Evolutionary conservation across 2,797 vertebrate species (phyloP).

Genomic region (Rhabdomys pumilio): DNA sequence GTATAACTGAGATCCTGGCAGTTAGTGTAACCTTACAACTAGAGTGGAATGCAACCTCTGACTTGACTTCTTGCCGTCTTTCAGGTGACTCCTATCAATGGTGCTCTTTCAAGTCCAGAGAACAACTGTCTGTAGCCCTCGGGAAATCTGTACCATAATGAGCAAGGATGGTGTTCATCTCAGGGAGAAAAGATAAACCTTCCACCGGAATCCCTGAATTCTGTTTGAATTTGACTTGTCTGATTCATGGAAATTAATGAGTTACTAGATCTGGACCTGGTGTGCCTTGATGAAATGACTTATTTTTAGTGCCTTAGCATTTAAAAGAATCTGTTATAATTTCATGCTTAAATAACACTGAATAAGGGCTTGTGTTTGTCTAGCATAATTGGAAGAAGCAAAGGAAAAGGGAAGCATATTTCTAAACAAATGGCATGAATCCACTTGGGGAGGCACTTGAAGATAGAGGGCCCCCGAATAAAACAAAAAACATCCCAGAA

Average conservation of each 20-base stretch:
- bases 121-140: background rate
- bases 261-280: constrained; percentile 87
- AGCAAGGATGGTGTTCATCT: constrained; percentile 37
- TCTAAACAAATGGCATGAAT: constrained; percentile 86
- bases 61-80: background rate
- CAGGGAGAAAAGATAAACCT: constrained; percentile 48
- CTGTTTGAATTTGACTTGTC: constrained; percentile 84
- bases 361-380: constrained; percentile 89
- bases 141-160: background rate
- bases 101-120: background rate
- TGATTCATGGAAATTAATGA: constrained; percentile 86
- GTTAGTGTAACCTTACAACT: background rate
- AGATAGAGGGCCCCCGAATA: constrained; percentile 64
- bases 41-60: background rate
- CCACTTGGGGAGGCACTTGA: constrained; percentile 76
- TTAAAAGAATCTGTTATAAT: constrained; percentile 91
- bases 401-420: constrained; percentile 81
- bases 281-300: constrained; percentile 88
- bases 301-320: constrained; percentile 91
- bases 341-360: constrained; percentile 92
- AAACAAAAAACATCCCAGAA: constrained; percentile 45
- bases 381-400: constrained; percentile 89
- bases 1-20: background rate
- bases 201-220: background rate
- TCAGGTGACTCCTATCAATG: background rate